A percentile compares a stretch with the other conserved stretches of the same genome.
These are phyloP conservation scores for human DNA, from an alignment of 2,113 vertebrate genomes.

Conservation along the genomic window DNA sequence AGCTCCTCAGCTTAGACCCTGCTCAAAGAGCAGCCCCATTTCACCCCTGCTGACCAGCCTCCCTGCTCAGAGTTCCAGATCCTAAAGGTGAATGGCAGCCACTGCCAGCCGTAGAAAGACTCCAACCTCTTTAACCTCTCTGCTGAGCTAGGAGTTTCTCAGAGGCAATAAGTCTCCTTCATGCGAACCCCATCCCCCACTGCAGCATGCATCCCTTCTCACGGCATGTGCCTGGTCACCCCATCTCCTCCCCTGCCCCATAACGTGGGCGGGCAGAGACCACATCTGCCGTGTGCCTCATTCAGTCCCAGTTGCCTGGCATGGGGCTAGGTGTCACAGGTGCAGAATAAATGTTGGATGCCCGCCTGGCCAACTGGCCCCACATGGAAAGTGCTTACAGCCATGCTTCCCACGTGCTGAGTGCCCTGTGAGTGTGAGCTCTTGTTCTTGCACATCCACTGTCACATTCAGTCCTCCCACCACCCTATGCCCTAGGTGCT, in stretches of 20 bases:
- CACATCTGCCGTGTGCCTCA: neutral
- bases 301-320: neutral
- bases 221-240: accelerated
- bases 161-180: neutral
- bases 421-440: neutral
- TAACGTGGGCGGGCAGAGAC: neutral
- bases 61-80: neutral
- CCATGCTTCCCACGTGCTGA: accelerated
- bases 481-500: neutral
- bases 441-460: neutral
- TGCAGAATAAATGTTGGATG: neutral
- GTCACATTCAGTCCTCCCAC: neutral
- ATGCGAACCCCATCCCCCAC: accelerated
- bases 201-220: neutral
- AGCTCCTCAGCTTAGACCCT: neutral
- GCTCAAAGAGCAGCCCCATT: neutral
- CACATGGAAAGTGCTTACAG: neutral
- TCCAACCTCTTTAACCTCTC: neutral
- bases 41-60: neutral
- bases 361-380: neutral
- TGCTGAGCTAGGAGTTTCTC: neutral
- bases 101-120: neutral
- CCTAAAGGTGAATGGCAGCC: neutral
- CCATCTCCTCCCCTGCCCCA: neutral
- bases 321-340: neutral